Base-by-base conservation (phyloP, 92 coral and sea anemone species). In the Epizoanthus scotinus region DNA sequence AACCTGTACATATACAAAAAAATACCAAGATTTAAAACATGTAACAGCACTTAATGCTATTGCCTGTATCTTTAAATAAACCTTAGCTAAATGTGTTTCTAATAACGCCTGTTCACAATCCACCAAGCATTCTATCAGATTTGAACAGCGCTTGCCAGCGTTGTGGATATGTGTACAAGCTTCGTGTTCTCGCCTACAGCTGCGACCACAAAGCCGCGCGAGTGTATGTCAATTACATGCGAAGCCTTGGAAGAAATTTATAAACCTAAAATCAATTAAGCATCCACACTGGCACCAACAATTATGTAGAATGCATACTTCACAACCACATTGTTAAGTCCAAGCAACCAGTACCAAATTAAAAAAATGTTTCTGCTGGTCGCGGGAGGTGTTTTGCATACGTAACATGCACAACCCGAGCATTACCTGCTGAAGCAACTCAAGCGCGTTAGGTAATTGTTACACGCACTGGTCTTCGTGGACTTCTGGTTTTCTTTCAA, bases 401-500 rank as follows among this genome's bases (percentile, higher is more conserved):
- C 58, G 67, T 40, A 59, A 36, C 38, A 75, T 75, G 81, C 81
- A 75, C 68, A 75, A 75, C 81, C 38, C 67, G 81, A 75, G 52
- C 50, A 14, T 25, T 58, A 75, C 81, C 81, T 75, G 81, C 81
- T 75, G 61, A 75, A 60, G 27, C 55, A 58, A 59, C 44, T 59
- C 81, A 60, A 29, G 81, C 56, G 81, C 56, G 81, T 75, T 75
- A 10, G 67, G 67, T 55, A 26, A 59, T 29, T 18, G 67, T 28
- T 36, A 31, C 40, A 59, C 7, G 64, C 0, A n/a, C 52, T 58
- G 63, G 55, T 55, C 81, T 59, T 57, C 67, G 40, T 29, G 56
- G 52, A 75, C 27, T 57, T 75, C 63, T 38, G 28, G 34, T 59
- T 38, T 75, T 1, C 27, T 58, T 67, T 34, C 26, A 9, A n/a